phyloP scores from a whole-genome alignment of 30 jellyfish, hydroid and myxozoan genomes.

The Chironex yamaguchii region DNA sequence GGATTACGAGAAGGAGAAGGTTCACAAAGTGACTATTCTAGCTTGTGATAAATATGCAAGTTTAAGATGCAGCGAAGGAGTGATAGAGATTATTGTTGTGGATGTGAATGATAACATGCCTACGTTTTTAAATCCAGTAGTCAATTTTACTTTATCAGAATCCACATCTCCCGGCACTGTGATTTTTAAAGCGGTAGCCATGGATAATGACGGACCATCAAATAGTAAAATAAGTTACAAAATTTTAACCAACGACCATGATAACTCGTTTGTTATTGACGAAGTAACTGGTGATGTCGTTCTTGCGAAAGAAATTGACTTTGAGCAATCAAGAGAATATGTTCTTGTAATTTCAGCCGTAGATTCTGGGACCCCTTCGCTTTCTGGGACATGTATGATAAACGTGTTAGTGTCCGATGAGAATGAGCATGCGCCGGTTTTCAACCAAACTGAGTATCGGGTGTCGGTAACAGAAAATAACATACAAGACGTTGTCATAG shows the following conservation, averaged over 20 bases:
- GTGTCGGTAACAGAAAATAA: constrained; percentile 40
- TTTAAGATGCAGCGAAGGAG: constrained; percentile 75
- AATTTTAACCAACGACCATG: not conserved
- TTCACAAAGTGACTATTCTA: constrained; percentile 58
- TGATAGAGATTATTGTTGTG: constrained; percentile 35
- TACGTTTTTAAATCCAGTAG: constrained; percentile 18
- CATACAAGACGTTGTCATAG: not conserved
- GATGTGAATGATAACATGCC: constrained; percentile 85
- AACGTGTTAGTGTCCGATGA: constrained; percentile 23
- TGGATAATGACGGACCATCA: constrained; percentile 62
- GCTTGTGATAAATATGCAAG: constrained; percentile 81
- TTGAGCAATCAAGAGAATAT: not conserved
- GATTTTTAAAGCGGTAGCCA: constrained; percentile 47
- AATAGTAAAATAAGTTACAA: constrained; percentile 48
- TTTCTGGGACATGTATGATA: not conserved
- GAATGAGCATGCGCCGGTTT: constrained; percentile 68
- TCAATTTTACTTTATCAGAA: constrained; percentile 32
- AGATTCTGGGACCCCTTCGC: not conserved
- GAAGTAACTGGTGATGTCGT: constrained; percentile 16
- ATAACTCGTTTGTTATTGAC: constrained; percentile 45
- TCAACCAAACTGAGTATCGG: constrained; percentile 7
- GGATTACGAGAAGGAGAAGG: constrained; percentile 67
- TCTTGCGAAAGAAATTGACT: not conserved
- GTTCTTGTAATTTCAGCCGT: constrained; percentile 33
- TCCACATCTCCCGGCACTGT: constrained; percentile 20